Conservation (phyloP, 2,888 invertebrate genomes). For the Gibbula magus region DNA sequence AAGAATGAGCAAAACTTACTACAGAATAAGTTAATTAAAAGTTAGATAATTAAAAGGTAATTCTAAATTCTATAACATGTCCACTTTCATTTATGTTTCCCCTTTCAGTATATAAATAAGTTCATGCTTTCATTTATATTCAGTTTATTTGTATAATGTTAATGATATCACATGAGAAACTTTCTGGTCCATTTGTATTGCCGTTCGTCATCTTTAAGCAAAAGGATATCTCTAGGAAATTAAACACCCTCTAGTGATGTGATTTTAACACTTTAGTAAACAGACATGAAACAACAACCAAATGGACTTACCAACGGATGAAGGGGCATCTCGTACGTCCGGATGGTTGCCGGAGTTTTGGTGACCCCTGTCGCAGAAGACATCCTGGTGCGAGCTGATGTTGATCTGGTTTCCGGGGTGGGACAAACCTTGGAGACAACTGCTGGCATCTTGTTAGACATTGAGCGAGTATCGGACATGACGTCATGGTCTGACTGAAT, state of each 20-base stretch:
- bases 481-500: slow-evolving; percentile 44
- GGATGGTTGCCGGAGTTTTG: slow-evolving; percentile 66
- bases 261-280: neutral
- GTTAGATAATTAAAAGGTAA: too few species aligned
- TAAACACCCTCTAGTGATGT: neutral
- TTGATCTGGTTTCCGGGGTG: slow-evolving; percentile 55
- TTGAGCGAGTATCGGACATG: slow-evolving; percentile 36
- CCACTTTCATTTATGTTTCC: too few species aligned
- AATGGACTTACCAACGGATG: slow-evolving; percentile 65
- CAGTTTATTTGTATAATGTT: too few species aligned
- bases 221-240: too few species aligned
- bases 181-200: too few species aligned
- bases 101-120: too few species aligned
- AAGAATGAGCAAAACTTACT: neutral
- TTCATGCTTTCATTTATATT: too few species aligned
- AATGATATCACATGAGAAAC: too few species aligned
- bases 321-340: slow-evolving; percentile 70
- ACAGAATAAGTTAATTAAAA: neutral
- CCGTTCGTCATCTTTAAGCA: too few species aligned
- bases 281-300: neutral
- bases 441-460: slow-evolving; percentile 54
- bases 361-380: slow-evolving; percentile 38
- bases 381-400: slow-evolving; percentile 54
- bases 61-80: too few species aligned
- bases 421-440: slow-evolving; percentile 49